Base-by-base conservation (phyloP, 2,113 vertebrate genomes). In the Cryptotis parvus region DNA sequence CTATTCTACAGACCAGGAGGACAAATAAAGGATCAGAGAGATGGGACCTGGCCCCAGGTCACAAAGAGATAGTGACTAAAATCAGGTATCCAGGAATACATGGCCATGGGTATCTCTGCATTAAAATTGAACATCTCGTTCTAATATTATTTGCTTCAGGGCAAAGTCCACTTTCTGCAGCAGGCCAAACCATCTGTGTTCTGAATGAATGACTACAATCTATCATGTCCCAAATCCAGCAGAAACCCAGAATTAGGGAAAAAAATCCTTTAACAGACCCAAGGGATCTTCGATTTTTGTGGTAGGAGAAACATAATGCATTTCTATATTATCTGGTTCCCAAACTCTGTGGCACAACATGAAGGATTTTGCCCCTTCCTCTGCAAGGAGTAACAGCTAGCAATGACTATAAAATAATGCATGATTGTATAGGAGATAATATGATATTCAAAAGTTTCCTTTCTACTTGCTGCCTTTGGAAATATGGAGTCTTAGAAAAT, bases 241-340 rank as follows among this genome's bases (percentile, higher is more conserved):
- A 93, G 45, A 94, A 91, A 92, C 90, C 77, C 84, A 70, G 87
- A 87, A 94, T 96, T 95, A 95, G 84, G 72, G 41, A 92, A 11
- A 58, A 43, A 35, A 87, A 91, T 74, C 14, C 61, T 89, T 92
- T 90, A 78, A 85, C 37, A 72, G 66, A 2, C 94, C 80, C 86
- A 90, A 78, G 73, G 75, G 92, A 96, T 83, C 29, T 79, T 80
- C 63, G 70, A 22, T 73, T 78, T 87, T 65, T 73, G 68, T 91
- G 45, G 72, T 45, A 89, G 41, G n/a, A 94, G n/a, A 82, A 85
- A 83, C 24, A 87, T 37, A 68, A 20, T 86, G 11, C 39, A 2
- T 83, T 33, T 0, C 0, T 86, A 9, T 72, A 24, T 82, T 6
- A 20, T 8, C 18, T 68, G 12, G 55, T 12, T 91, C 29, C 35